phyloP scores from a whole-genome alignment of 1,140 invertebrate species.

The Riptortus pedestris region DNA sequence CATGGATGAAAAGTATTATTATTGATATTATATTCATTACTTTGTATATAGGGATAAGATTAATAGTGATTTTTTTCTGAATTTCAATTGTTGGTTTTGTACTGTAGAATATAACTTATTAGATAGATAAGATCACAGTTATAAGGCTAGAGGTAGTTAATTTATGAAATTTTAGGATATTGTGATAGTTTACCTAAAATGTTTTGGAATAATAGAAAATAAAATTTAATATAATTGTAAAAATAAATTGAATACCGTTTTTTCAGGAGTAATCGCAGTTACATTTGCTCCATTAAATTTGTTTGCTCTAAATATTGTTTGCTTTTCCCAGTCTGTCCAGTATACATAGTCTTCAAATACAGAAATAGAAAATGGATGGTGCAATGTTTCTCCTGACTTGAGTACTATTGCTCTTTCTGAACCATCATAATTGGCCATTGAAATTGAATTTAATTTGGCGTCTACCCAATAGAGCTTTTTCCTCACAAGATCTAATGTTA shows the following conservation, averaged over 20 bases:
- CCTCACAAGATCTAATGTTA: conserved; percentile 74
- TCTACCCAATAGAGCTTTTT: conserved; percentile 89
- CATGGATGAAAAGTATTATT: too few species aligned
- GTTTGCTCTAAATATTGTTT: conserved; percentile 22
- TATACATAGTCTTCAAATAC: conserved; percentile 88
- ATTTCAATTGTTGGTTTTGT: too few species aligned
- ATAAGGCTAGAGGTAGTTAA: too few species aligned
- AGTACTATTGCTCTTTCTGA: conserved; percentile 61
- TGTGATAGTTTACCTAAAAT: too few species aligned
- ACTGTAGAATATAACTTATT: too few species aligned
- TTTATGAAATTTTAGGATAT: too few species aligned
- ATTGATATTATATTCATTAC: too few species aligned
- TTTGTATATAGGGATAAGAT: too few species aligned
- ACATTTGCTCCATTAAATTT: conserved; percentile 23
- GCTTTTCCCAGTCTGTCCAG: conserved; percentile 86
- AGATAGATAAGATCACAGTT: too few species aligned
- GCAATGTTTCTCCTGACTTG: conserved; percentile 55
- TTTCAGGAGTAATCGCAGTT: background rate
- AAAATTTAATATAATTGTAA: too few species aligned
- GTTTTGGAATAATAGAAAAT: too few species aligned
- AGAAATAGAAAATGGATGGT: conserved; percentile 85
- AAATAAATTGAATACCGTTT: conserved; percentile 9
- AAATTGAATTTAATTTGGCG: conserved; percentile 79
- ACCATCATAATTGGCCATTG: conserved; percentile 77
- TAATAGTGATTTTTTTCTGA: too few species aligned